Evolutionary conservation across 2,113 vertebrate genomes (phyloP), one percentile per base, ranked within the genome.

Genomic region (Aphyosemion australe): DNA sequence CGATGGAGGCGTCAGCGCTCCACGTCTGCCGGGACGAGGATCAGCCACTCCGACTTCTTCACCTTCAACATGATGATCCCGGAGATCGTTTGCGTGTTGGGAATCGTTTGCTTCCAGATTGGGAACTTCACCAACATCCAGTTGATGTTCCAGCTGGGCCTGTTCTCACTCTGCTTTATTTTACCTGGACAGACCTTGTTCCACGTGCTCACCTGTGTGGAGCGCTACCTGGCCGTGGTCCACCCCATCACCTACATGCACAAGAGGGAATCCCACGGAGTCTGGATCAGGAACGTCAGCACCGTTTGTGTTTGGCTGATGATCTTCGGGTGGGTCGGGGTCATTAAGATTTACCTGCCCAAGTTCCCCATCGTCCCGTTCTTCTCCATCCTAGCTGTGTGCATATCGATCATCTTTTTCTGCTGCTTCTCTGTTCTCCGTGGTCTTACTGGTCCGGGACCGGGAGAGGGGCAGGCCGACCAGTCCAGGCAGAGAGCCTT

Each of bases 201-300:
- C 16, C 79, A 80, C 53, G 5, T 15, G 3, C 60, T 87, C 7
- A 83, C 71, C 16, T 82, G 72, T 8, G 11, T 65, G 3, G 84
- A 86, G 37, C 81, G 42, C 54, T 82, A 84, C 65, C 50, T 84
- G 56, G 81, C 82, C 5, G 82, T 75, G 16, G 57, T 69, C 19
- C 49, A 69, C 21, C 57, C 66, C 48, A 21, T 69, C 18, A 34
- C 46, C 39, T 2, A 71, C 62, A 45, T 69, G 21, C 37, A 7
- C 0, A 19, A 67, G 0, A 45, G 20, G 0, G 3, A 55, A 0
- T 19, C 5, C 0, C 12, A 15, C 1, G 54, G 61, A 0, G 39
- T 65, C 61, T 16, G 16, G 43, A n/a, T 83, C 12, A 70, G 76
- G 21, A 80, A 71, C 15, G 5, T 68, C 26, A 50, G 49, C 72